Evolutionary conservation across 2,888 invertebrate species (phyloP), one percentile per base, ranked within the genome.

Genomic region (Euproctis similis): DNA sequence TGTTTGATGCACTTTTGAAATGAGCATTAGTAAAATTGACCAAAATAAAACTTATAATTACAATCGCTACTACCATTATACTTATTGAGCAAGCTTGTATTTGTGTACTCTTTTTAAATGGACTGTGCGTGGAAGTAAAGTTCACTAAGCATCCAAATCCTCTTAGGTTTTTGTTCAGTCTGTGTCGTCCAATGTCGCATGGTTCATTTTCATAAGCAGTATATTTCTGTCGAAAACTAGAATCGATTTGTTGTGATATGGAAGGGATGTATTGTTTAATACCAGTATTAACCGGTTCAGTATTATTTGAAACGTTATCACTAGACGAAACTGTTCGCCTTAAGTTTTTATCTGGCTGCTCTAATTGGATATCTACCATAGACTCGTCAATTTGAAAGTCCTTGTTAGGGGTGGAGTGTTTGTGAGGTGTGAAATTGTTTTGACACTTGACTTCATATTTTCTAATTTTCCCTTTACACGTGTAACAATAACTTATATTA

Each of bases 51-150:
- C 81, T 80, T 64, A 85, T 81, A 13, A 78, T 65, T 61, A 85
- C 66, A 36, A 86, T 81, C 38, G 85, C 81, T 59, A 85, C 54
- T 53, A 85, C 76, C 78, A 84, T 82, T 56, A 84, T 69, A 69
- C 80, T 82, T 68, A 84, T 80, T 76, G 84, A 84, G 74, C 81
- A 84, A 36, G 82, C 82, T 62, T 81, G 80, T 58, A 85, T 80
- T 64, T 81, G 82, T 43, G 75, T 84, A 53, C 78, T 63, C 52
- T 80, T 85, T 42, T 80, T 82, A 21, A 80, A 63, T 32, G 76
- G 68, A 48, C 70, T 77, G 48, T 84, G 80, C 47, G 71, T 71
- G 46, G 78, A 56, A 37, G 77, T 65, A 48, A 82, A 76, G 50
- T 80, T 75, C 25, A 85, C 64, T 30, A 84, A 66, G 65, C 84